Percentiles rank a stretch among this genome's conserved stretches.
Conservation (phyloP, 2,888 invertebrate species). For the Opisthograptis luteolata region DNA sequence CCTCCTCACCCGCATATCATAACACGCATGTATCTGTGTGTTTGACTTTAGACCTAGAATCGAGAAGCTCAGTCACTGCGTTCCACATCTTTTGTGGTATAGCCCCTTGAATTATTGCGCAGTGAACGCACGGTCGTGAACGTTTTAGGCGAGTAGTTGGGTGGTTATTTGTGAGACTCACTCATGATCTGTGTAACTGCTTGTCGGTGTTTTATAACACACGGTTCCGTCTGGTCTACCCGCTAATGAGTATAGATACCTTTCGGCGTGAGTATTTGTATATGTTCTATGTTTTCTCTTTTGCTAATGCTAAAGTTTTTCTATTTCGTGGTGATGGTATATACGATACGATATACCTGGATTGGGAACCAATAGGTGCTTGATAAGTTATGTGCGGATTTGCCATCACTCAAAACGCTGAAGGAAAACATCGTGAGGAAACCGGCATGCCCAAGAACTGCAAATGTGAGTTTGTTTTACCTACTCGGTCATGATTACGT, state of each 20-base stretch:
- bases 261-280: neutral
- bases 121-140: conserved; percentile 20
- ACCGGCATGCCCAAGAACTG: too few relatives aligned
- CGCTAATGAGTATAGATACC: neutral
- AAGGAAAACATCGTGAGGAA: too few relatives aligned
- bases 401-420: too few relatives aligned
- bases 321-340: too few relatives aligned
- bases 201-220: conserved; percentile 1
- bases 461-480: too few relatives aligned
- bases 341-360: too few relatives aligned
- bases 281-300: too few relatives aligned
- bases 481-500: too few relatives aligned
- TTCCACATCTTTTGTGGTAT: neutral
- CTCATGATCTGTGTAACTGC: conserved; percentile 14
- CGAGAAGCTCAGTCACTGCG: conserved; percentile 1
- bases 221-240: neutral
- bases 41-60: neutral
- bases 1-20: too few relatives aligned
- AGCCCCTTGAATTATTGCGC: conserved; percentile 35
- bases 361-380: too few relatives aligned
- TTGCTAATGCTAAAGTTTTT: too few relatives aligned
- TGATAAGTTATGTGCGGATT: too few relatives aligned
- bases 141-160: conserved; percentile 14
- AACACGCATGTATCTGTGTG: neutral
- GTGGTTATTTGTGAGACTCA: conserved; percentile 15